Evolutionary conservation across 2,797 vertebrate species (phyloP).

Genomic region (Glossophaga mutica): DNA sequence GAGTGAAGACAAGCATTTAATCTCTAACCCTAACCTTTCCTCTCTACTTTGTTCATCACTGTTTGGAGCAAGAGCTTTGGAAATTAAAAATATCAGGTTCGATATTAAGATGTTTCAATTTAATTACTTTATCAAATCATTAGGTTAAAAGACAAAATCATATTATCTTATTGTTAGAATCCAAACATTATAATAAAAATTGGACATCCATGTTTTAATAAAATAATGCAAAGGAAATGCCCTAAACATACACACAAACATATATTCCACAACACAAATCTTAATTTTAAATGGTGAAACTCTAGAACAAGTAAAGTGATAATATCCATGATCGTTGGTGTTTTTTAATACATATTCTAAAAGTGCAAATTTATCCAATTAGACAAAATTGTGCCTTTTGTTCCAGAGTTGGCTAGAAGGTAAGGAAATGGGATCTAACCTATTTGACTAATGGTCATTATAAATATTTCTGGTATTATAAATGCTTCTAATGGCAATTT

Average conservation of each 20-base stretch:
- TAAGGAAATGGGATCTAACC: neutral
- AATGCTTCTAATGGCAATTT: neutral
- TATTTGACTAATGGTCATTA: neutral
- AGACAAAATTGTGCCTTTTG: neutral
- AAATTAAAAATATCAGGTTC: neutral
- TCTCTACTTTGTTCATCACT: neutral
- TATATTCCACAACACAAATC: neutral
- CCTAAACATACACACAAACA: neutral
- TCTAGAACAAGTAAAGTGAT: neutral
- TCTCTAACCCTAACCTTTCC: neutral
- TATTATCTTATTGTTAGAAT: neutral
- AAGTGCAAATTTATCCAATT: neutral
- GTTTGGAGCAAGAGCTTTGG: neutral
- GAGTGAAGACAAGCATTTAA: neutral
- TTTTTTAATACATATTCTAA: neutral
- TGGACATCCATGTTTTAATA: neutral
- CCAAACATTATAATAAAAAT: neutral
- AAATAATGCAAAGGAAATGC: neutral
- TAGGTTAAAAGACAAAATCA: neutral
- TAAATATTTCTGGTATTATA: neutral
- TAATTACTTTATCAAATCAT: neutral
- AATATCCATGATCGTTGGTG: neutral
- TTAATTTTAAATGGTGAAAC: conserved; percentile 4
- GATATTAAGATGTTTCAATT: neutral
- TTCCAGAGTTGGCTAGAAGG: neutral